phyloP scores from a whole-genome alignment of 2,797 vertebrate species.

The Artibeus lituratus region DNA sequence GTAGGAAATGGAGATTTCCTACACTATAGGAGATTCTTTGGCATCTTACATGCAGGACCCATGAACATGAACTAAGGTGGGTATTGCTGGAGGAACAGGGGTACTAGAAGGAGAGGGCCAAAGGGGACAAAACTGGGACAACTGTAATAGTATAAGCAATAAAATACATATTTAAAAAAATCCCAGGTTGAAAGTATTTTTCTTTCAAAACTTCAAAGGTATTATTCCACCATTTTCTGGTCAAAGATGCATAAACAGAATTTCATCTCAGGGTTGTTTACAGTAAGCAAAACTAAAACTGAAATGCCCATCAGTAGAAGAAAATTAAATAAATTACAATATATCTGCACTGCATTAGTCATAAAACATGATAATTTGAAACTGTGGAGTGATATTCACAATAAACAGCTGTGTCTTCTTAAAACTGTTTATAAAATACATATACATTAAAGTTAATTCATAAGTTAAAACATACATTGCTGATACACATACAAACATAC shows the following conservation, averaged over 20 bases:
- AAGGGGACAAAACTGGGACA: no score
- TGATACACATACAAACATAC: neutral
- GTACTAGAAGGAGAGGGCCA: no score
- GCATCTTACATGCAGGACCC: no score
- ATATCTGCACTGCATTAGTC: neutral
- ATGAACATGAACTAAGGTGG: no score
- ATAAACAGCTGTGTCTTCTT: conserved; percentile 36
- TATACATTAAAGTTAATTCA: neutral
- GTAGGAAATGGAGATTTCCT: no score
- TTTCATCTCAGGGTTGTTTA: conserved; percentile 10
- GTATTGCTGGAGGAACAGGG: no score
- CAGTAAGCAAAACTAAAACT: neutral
- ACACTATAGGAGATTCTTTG: no score
- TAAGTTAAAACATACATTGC: neutral
- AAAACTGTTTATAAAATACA: neutral
- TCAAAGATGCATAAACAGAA: neutral
- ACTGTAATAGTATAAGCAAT: no score
- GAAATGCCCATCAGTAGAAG: neutral
- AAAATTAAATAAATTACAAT: neutral
- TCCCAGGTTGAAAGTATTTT: neutral
- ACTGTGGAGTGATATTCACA: conserved; percentile 24
- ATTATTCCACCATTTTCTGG: neutral
- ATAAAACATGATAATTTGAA: conserved; percentile 26
- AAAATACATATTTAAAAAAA: no score
- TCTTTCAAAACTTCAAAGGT: conserved; percentile 20